Evolutionary conservation across 1,140 invertebrate species (phyloP).

Genomic region (Panagrolaimus sp.): DNA sequence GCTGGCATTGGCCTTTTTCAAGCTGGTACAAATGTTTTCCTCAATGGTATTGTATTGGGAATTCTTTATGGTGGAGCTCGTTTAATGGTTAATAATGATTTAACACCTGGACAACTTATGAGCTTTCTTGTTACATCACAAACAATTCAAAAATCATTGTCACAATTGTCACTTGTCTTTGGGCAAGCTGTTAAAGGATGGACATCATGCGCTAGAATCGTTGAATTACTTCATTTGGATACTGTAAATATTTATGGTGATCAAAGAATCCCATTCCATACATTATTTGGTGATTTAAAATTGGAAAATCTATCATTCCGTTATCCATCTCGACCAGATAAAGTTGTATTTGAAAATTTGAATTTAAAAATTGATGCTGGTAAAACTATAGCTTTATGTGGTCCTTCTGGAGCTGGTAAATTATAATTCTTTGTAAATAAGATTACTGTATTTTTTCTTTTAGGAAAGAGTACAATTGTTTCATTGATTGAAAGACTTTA

Average conservation of each 20-base stretch:
- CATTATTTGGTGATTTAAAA: constrained; percentile 72
- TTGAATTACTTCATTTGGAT: constrained; percentile 63
- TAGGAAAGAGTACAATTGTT: constrained; percentile 75
- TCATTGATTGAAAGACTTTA: constrained; percentile 82
- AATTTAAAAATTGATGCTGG: constrained; percentile 75
- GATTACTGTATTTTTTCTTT: background rate
- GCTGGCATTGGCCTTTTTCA: constrained; percentile 82
- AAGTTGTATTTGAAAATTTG: constrained; percentile 68
- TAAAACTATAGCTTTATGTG: constrained; percentile 79
- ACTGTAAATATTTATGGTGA: constrained; percentile 62
- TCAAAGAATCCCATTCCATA: constrained; percentile 68
- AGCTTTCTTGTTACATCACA: constrained; percentile 87
- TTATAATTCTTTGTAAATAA: background rate
- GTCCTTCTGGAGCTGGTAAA: constrained; percentile 71
- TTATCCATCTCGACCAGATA: constrained; percentile 77
- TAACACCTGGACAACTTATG: constrained; percentile 83
- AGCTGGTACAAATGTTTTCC: constrained; percentile 63
- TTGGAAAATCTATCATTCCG: constrained; percentile 78
- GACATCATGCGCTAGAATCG: constrained; percentile 76
- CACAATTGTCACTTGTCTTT: constrained; percentile 79
- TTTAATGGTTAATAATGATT: constrained; percentile 71
- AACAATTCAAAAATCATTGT: constrained; percentile 80
- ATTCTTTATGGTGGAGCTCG: constrained; percentile 81
- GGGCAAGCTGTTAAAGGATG: constrained; percentile 77
- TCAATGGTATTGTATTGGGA: constrained; percentile 72